Percentiles rank a stretch among this genome's conserved stretches.
These are phyloP conservation scores for Cathartes aura DNA, from an alignment of 2,113 vertebrate genomes.

Conservation along the genomic window DNA sequence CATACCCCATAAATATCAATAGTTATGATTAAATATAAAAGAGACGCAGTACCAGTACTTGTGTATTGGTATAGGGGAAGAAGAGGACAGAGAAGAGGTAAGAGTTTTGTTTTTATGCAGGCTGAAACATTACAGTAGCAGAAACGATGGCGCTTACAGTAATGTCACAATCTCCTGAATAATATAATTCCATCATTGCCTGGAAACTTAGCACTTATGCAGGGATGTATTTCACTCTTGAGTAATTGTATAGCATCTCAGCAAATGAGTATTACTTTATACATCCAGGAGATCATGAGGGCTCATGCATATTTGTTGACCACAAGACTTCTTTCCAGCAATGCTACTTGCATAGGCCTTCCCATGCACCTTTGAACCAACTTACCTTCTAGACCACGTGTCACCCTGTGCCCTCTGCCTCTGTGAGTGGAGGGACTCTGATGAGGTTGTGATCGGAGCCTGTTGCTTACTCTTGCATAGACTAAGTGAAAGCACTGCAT, in stretches of 20 bases:
- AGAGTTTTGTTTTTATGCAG: constrained; percentile 7
- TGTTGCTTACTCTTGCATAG: neutral
- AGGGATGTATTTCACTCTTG: neutral
- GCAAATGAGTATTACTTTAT: neutral
- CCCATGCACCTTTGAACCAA: neutral
- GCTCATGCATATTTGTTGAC: neutral
- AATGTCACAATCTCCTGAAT: neutral
- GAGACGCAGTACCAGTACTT: neutral
- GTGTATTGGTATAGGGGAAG: neutral
- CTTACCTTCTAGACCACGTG: neutral
- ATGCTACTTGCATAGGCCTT: neutral
- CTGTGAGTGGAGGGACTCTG: neutral
- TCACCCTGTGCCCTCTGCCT: neutral
- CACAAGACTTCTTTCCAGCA: neutral
- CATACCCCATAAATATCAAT: neutral
- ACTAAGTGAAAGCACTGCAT: neutral
- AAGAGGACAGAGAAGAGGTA: neutral
- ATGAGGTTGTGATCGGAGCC: neutral
- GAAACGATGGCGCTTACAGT: constrained; percentile 3
- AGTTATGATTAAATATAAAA: neutral
- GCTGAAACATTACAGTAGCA: neutral
- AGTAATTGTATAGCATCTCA: neutral
- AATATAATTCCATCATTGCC: constrained; percentile 17
- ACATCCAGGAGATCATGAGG: neutral
- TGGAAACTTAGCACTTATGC: neutral